phyloP scores from a whole-genome alignment of 2,113 vertebrate genomes.

The Vulpes vulpes region DNA sequence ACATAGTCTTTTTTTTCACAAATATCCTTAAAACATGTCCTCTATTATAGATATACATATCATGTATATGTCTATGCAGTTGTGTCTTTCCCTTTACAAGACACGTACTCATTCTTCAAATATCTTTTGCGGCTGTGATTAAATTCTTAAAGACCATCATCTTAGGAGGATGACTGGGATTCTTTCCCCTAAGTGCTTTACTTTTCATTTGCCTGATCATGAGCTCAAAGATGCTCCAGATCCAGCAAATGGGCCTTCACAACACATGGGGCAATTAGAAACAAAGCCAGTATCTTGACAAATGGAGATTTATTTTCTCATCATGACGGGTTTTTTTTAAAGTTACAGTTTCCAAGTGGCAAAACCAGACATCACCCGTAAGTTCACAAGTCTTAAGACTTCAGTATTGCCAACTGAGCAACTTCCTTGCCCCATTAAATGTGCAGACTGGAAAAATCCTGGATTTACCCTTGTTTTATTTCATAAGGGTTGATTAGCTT shows the following conservation, averaged over 20 bases:
- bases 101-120: no score
- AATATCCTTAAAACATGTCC: slow-evolving; percentile 15
- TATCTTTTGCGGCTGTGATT: background rate
- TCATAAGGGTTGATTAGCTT: slow-evolving; percentile 76
- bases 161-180: no score
- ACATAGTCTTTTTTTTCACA: background rate
- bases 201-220: background rate
- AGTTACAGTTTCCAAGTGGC: background rate
- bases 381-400: slow-evolving; percentile 61
- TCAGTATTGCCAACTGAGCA: slow-evolving; percentile 56
- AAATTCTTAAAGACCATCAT: slow-evolving; percentile 18
- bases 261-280: background rate
- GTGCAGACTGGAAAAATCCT: slow-evolving; percentile 65
- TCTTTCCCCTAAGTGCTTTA: background rate
- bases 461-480: slow-evolving; percentile 65
- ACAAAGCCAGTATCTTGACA: slow-evolving; percentile 19
- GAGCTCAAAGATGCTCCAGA: background rate
- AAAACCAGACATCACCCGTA: background rate
- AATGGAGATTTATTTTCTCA: slow-evolving; percentile 29
- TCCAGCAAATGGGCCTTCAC: background rate
- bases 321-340: background rate
- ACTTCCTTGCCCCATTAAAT: slow-evolving; percentile 70
- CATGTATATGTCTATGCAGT: background rate
- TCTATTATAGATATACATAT: background rate
- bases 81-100: background rate